These are phyloP conservation scores for Diorhabda carinulata DNA, from an alignment of 1,140 invertebrate species.

Conservation along the genomic window DNA sequence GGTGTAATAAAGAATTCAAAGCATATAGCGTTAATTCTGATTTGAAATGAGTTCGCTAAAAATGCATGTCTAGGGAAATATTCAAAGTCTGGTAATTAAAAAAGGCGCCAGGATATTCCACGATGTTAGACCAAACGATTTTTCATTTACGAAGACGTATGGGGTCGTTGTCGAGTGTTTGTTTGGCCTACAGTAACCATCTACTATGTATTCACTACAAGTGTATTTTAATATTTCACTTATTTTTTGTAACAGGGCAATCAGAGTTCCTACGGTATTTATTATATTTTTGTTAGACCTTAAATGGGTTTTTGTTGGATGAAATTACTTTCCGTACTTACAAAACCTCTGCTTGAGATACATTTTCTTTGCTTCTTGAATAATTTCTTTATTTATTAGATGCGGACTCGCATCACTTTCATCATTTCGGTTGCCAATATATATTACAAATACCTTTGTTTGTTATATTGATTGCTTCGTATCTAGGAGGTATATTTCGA, in stretches of 20 bases:
- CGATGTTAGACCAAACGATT: conserved; percentile 8
- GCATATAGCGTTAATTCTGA: conserved; percentile 30
- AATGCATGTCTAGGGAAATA: conserved; percentile 37
- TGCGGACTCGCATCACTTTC: conserved; percentile 13
- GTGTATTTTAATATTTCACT: conserved; percentile 39
- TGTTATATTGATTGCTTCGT: conserved; percentile 19
- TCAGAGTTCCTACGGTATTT: conserved; percentile 36
- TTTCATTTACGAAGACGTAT: conserved; percentile 6
- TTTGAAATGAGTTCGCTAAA: conserved; percentile 35
- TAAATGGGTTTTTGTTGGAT: conserved; percentile 38
- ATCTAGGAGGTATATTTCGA: conserved; percentile 16
- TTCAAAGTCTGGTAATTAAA: conserved; percentile 32
- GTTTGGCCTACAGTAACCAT: conserved; percentile 23
- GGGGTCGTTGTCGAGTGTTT: background rate
- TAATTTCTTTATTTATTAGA: conserved; percentile 30
- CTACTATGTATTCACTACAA: conserved; percentile 11
- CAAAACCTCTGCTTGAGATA: conserved; percentile 30
- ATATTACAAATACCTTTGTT: conserved; percentile 20
- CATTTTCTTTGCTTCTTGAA: conserved; percentile 32
- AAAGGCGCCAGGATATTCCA: conserved; percentile 31
- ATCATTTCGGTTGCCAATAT: conserved; percentile 8
- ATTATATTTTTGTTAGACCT: conserved; percentile 37
- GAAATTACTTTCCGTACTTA: conserved; percentile 35
- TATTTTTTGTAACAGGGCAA: conserved; percentile 36
- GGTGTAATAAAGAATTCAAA: conserved; percentile 31